Base-by-base conservation (phyloP, 2,888 invertebrate species). In the Mythimna lalbum region DNA sequence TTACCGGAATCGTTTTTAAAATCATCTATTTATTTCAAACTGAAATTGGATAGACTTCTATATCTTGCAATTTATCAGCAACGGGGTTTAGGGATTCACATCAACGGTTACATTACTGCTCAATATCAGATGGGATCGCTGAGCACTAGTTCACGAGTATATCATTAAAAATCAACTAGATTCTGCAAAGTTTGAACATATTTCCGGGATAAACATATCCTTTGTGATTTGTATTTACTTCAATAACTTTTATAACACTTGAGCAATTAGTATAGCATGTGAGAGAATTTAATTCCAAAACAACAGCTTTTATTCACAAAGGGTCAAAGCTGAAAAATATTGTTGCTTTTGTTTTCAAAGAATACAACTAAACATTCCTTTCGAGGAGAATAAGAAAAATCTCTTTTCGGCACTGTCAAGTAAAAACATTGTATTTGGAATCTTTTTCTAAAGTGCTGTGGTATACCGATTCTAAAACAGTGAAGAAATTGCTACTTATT, bases 161-260 rank as follows among this genome's bases (percentile, higher is more conserved):
- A 12, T 12, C 12, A 39, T 4, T 14, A 14, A 39, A 39, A 39
- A 39, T 23, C 2, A 55, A 55, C 14, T 43, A 43, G 43, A 43
- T 43, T 19, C 43, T 43, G 43, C 17, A 17, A n/a, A n/a, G n/a
- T n/a, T n/a, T n/a, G 14, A 39, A 17, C 39, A 39, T 3, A 17
- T 1, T 17, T 1, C 17, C 43, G 43, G 43, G 6, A 43, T 19
- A 43, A 43, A 1, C 0, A 1, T 43, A 49, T n/a, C 49, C 19
- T n/a, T 10, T 4, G 49, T 49, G 33, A 53, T n/a, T 33, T 1
- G 2, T 31, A 21, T 69, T 64, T 49, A 49, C 19, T 0, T 69
- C 59, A 50, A 43, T 59, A 60, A 50, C 4, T 75, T 50, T 27
- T 9, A 62, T 36, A 53, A 60, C 21, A 49, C 21, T 57, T 39